Conservation (phyloP, 1,140 invertebrate species). For the Drosophila serrata region DNA sequence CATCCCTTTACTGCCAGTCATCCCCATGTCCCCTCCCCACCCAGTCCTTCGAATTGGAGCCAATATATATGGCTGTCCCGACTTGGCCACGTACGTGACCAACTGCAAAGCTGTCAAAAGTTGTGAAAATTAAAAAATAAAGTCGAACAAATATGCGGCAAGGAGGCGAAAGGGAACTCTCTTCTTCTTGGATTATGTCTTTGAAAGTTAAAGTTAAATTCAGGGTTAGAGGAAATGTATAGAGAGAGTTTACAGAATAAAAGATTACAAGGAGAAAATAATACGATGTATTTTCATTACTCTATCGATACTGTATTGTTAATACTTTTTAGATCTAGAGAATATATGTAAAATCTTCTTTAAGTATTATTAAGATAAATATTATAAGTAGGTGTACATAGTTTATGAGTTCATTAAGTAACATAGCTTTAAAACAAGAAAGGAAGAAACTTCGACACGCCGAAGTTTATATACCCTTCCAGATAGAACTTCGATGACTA, state of each 20-base stretch:
- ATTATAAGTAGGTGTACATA: no score
- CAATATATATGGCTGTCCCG: slow-evolving; percentile 66
- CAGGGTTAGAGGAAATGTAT: neutral
- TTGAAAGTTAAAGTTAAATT: slow-evolving; percentile 11
- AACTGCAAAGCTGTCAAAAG: slow-evolving; percentile 78
- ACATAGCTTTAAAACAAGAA: no score
- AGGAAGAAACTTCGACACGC: no score
- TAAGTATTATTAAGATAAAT: neutral
- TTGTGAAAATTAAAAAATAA: slow-evolving; percentile 83
- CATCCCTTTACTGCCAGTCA: slow-evolving; percentile 19
- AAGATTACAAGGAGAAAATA: neutral
- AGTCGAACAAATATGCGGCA: slow-evolving; percentile 76
- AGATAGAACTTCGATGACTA: no score
- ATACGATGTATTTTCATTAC: neutral
- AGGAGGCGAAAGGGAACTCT: slow-evolving; percentile 20
- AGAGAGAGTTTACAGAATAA: no score
- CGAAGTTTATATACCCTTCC: no score
- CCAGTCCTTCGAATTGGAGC: slow-evolving; percentile 17
- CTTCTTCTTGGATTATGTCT: slow-evolving; percentile 1
- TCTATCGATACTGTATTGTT: no score
- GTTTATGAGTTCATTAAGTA: no score
- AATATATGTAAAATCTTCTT: neutral
- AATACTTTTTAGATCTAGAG: no score
- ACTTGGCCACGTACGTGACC: slow-evolving; percentile 68
- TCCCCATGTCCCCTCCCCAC: slow-evolving; percentile 9